Evolutionary conservation across 2,113 vertebrate species (phyloP), one percentile per base, ranked within the genome.

Genomic region (Lates calcarifer): DNA sequence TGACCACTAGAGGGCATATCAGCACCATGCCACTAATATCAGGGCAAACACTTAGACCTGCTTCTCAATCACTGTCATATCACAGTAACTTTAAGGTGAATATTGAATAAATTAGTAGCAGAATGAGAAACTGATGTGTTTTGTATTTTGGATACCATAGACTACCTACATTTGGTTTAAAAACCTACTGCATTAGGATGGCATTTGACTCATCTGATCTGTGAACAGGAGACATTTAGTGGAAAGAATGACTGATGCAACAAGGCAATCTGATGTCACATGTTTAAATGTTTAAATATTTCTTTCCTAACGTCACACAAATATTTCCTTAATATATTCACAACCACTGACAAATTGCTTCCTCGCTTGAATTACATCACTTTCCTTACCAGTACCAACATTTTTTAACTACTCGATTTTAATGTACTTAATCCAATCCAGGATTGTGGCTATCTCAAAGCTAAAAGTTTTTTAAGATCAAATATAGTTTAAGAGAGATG

Each of bases 1-100:
- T 78, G 60, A 72, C 89, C 92, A 88, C 90, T 85, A 89, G 91
- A 90, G 88, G 17, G 85, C 84, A 64, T 1, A 64, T 14, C 22
- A 53, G 71, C 63, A 75, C 76, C 66, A 37, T 37, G 15, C 9
- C 74, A 77, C 20, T 13, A 4, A 33, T 18, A 64, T 22, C 28
- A 14, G 14, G 0, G 5, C 18, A 3, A n/a, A 11, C 39, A 49
- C 3, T 10, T 3, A 62, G 58, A 29, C 47, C 41, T 64, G 20
- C 11, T 17, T 5, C 15, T 9, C 64, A 47, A 39, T 24, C 20
- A 67, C 29, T 73, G 18, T 3, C 18, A 20, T 18, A 17, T 33
- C 51, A 66, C 35, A 41, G 35, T 14, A 15, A 28, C 9, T 22
- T 5, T 17, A 63, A 5, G 14, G 43, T 6, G 4, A 6, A 18